Percentiles rank a stretch among this genome's conserved stretches.
Conservation (phyloP, 2,113 vertebrate genomes). For the Cebus imitator region DNA sequence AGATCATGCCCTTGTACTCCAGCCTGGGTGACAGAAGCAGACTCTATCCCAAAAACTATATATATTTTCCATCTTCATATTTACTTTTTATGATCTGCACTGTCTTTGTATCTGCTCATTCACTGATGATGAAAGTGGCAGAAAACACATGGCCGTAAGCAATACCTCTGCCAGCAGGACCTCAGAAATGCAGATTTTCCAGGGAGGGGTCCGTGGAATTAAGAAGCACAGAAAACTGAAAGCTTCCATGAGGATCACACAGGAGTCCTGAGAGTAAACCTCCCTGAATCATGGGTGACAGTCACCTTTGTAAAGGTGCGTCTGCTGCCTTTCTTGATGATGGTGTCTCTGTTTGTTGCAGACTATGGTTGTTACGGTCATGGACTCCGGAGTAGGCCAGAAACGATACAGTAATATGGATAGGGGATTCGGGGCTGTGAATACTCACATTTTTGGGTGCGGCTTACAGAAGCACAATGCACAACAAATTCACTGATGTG, state of each 20-base stretch:
- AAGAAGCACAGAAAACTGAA: too few relatives aligned
- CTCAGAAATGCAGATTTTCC: neutral
- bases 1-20: too few relatives aligned
- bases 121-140: neutral
- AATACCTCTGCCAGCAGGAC: accelerated
- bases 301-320: accelerated
- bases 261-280: neutral
- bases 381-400: accelerated
- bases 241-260: neutral
- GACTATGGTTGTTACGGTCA: accelerated
- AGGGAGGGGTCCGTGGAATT: neutral
- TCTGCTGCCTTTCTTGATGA: neutral
- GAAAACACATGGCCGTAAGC: neutral
- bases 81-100: neutral
- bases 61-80: neutral
- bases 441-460: neutral
- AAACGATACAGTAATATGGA: accelerated
- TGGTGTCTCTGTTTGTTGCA: accelerated
- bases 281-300: accelerated
- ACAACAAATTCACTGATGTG: neutral
- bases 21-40: too few relatives aligned
- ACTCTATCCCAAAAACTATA: too few relatives aligned
- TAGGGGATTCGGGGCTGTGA: neutral
- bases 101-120: neutral
- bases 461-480: neutral